These are phyloP conservation scores for Antitype chi DNA, from an alignment of 2,888 invertebrate genomes.

Conservation along the genomic window DNA sequence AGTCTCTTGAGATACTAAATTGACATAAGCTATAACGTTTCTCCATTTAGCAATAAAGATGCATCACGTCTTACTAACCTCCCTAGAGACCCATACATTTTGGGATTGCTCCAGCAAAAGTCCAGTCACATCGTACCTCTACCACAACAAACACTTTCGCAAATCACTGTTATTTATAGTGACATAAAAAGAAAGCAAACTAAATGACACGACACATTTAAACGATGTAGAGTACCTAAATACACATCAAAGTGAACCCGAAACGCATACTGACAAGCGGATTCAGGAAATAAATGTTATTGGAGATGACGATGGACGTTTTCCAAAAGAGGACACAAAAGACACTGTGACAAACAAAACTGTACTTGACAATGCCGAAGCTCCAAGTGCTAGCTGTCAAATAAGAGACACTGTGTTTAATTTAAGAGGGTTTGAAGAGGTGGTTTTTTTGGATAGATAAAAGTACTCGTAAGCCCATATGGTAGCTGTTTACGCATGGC, in stretches of 20 bases:
- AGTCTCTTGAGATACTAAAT: not conserved
- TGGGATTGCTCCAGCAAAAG: slow-evolving; percentile 9
- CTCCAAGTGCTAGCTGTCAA: slow-evolving; percentile 42
- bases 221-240: slow-evolving; percentile 73
- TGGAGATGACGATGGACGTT: slow-evolving; percentile 59
- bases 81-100: slow-evolving; percentile 36
- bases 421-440: slow-evolving; percentile 31
- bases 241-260: slow-evolving; percentile 75
- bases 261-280: slow-evolving; percentile 69
- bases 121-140: slow-evolving; percentile 38
- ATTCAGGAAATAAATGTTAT: slow-evolving; percentile 65
- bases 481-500: slow-evolving; percentile 65
- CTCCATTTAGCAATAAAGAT: slow-evolving; percentile 19
- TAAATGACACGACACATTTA: slow-evolving; percentile 77
- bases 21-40: not conserved
- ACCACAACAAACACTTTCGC: slow-evolving; percentile 67
- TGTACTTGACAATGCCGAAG: slow-evolving; percentile 33
- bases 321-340: slow-evolving; percentile 60
- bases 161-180: slow-evolving; percentile 73
- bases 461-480: slow-evolving; percentile 60
- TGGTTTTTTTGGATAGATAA: slow-evolving; percentile 27
- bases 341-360: slow-evolving; percentile 49
- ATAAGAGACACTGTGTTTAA: slow-evolving; percentile 36
- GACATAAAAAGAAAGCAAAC: slow-evolving; percentile 67
- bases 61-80: slow-evolving; percentile 20